Evolutionary conservation across 2,113 vertebrate genomes (phyloP), one percentile per base, ranked within the genome.

Genomic region (Pterocles burchelli): DNA sequence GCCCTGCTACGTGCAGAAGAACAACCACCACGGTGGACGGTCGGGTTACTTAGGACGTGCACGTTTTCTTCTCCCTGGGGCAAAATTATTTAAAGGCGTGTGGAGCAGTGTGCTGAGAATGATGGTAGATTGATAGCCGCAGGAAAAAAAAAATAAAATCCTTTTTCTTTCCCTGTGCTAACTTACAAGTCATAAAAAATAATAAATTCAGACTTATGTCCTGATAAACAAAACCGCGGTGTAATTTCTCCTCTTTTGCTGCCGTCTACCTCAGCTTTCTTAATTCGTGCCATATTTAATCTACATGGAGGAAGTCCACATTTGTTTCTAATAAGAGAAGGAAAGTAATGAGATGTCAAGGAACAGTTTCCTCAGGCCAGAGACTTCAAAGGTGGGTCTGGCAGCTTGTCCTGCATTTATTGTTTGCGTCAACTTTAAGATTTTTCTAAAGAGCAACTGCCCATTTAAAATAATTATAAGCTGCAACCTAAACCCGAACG

Each of bases 301-400:
- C 83, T 78, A 43, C 0, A 0, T 41, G 73, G 59, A 96, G 95
- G 95, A 95, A 95, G 91, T 43, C 73, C 80, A 95, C 96, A 96
- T 97, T 96, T 97, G 96, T 94, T 96, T 96, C 92, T 78, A 93
- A 96, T 96, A 94, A 95, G 57, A 82, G 90, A 66, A 93, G 25
- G 65, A 94, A 96, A 96, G 83, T 96, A 96, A 97, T 94, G 95
- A 95, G 85, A 96, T 75, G 90, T 94, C 96, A 95, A 95, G 58
- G 49, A 96, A 95, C 76, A 78, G 93, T 93, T 93, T 96, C 96
- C 93, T 94, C 85, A 89, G 90, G 90, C 95, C 90, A 94, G 67
- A 92, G 83, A 96, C 96, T 96, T 96, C 96, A 96, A 96, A 97
- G 90, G 96, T 96, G 92, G 90, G 88, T 43, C 90, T 95, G 96